Conservation (phyloP, 2,113 vertebrate species). For the Hiodon tergisus region DNA sequence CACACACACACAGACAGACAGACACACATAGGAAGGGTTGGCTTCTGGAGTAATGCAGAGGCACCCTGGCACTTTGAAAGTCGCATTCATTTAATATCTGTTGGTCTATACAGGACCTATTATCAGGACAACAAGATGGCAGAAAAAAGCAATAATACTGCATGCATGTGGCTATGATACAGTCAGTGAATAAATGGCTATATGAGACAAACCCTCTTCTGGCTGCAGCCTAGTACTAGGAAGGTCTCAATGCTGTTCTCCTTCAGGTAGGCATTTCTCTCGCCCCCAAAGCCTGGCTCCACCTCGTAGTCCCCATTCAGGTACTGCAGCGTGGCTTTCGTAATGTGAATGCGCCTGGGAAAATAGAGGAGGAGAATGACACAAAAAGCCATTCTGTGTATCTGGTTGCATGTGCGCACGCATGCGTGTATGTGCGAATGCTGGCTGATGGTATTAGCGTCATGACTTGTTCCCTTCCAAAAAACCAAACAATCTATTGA, state of each 20-base stretch:
- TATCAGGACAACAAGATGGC: too few species aligned
- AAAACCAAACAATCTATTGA: too few species aligned
- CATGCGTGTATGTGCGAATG: neutral
- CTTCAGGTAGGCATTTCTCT: slow-evolving; percentile 91
- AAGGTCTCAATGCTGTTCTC: slow-evolving; percentile 94
- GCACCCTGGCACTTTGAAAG: too few species aligned
- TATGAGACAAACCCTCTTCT: slow-evolving; percentile 77
- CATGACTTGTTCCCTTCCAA: too few species aligned
- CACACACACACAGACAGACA: too few species aligned
- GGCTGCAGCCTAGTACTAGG: slow-evolving; percentile 89
- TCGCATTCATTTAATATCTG: too few species aligned
- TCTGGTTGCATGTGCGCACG: neutral
- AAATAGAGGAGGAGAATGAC: neutral
- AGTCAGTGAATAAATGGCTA: too few species aligned
- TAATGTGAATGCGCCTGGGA: slow-evolving; percentile 88
- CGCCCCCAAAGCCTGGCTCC: slow-evolving; percentile 84
- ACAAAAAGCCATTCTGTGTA: neutral
- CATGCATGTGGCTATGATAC: neutral
- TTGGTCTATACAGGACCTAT: too few species aligned
- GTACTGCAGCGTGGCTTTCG: slow-evolving; percentile 87
- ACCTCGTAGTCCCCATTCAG: slow-evolving; percentile 95
- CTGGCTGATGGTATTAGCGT: neutral
- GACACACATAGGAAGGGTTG: too few species aligned
- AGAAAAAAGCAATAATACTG: neutral
- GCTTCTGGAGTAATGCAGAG: too few species aligned